A percentile compares a stretch with the other conserved stretches of the same genome.
These are phyloP conservation scores for Myiotriccus ornatus DNA, from an alignment of 2,797 vertebrate genomes.

Conservation along the genomic window DNA sequence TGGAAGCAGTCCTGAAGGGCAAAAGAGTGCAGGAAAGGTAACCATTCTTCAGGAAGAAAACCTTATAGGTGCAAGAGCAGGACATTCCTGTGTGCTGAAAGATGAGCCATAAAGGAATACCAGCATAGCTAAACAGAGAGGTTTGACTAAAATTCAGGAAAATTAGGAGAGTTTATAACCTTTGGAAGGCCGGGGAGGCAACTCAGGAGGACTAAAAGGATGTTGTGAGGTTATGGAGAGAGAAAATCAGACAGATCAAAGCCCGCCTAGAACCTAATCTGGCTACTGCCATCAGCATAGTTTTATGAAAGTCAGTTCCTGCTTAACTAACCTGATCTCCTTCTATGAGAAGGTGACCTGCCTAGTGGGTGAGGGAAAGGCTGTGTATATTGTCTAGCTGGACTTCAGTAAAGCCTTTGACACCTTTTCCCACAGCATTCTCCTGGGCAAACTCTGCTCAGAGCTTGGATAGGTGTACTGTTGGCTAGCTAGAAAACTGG, in stretches of 20 bases:
- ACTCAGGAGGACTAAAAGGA: neutral
- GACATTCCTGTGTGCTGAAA: neutral
- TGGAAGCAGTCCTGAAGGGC: neutral
- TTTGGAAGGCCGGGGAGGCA: neutral
- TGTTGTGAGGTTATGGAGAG: neutral
- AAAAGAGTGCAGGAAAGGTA: too few relatives aligned
- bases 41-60: neutral
- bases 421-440: neutral
- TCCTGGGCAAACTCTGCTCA: neutral
- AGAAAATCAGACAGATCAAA: neutral
- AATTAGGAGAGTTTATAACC: neutral
- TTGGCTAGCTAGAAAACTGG: neutral
- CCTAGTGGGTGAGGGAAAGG: neutral
- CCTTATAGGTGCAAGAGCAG: neutral
- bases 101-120: neutral
- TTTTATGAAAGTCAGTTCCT: neutral
- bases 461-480: neutral
- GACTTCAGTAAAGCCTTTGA: neutral
- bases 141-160: neutral
- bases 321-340: neutral
- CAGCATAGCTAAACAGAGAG: neutral
- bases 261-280: neutral
- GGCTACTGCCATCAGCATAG: neutral
- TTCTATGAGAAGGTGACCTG: neutral
- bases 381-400: neutral